Evolutionary conservation across 2,797 vertebrate species (phyloP).

Genomic region (Sardinella longiceps): DNA sequence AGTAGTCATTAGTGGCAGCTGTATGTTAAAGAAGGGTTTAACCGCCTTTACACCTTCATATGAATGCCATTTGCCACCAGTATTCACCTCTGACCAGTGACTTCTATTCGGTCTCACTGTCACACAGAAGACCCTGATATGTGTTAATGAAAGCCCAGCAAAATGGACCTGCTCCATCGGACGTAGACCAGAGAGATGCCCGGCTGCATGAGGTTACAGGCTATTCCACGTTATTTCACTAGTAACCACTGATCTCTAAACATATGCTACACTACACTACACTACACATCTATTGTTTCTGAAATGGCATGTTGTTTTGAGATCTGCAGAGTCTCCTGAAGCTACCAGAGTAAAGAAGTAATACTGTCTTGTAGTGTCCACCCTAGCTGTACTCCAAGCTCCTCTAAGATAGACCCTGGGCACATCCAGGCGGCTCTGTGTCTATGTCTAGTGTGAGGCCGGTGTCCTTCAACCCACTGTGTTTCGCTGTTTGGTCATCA

Average conservation of each 20-base stretch:
- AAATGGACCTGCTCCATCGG: neutral
- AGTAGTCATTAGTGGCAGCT: neutral
- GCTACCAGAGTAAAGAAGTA: too few species aligned
- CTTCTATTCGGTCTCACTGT: neutral
- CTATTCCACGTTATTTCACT: too few species aligned
- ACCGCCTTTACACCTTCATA: too few species aligned
- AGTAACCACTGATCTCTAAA: too few species aligned
- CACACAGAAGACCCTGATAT: neutral
- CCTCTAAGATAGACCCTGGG: neutral
- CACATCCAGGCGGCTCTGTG: neutral
- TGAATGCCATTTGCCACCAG: neutral
- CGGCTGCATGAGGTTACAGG: too few species aligned
- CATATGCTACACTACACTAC: too few species aligned
- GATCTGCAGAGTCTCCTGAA: too few species aligned
- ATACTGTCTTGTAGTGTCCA: too few species aligned
- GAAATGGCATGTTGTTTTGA: too few species aligned
- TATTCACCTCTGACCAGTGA: neutral
- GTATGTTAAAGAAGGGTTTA: neutral
- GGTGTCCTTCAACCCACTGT: neutral
- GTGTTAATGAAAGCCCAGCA: neutral
- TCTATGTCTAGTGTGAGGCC: neutral
- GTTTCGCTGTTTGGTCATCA: neutral
- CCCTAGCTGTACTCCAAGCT: neutral
- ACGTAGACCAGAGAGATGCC: neutral
- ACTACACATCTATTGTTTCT: too few species aligned